phyloP scores from a whole-genome alignment of 2,888 invertebrate species.

The Boloria selene region DNA sequence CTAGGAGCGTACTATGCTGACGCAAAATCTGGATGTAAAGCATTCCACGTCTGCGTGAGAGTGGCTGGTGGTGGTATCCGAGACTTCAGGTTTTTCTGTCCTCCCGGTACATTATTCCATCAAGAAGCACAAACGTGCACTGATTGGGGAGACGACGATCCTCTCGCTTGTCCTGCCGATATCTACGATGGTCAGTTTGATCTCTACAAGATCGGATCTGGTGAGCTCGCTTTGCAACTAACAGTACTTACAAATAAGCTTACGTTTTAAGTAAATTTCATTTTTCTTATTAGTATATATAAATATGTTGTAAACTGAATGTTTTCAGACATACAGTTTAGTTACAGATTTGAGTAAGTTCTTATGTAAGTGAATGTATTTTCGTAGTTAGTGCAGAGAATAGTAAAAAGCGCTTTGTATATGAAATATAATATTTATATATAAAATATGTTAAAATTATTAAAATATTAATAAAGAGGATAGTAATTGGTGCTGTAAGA shows the following conservation, averaged over 20 bases:
- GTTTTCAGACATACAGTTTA: not conserved
- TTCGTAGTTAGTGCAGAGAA: not conserved
- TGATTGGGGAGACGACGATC: constrained; percentile 90
- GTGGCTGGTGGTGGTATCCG: constrained; percentile 90
- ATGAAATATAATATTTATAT: constrained; percentile 2
- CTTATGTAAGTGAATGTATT: constrained; percentile 5
- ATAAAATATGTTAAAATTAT: not conserved
- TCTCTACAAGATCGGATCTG: constrained; percentile 90
- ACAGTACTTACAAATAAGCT: constrained; percentile 47
- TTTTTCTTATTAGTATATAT: not conserved
- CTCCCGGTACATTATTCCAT: constrained; percentile 94
- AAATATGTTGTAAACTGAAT: not conserved
- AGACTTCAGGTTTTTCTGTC: constrained; percentile 93
- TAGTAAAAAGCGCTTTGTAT: constrained; percentile 5
- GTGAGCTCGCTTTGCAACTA: constrained; percentile 81
- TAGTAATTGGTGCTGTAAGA: constrained; percentile 7
- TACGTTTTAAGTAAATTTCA: constrained; percentile 16
- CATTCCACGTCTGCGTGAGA: constrained; percentile 94
- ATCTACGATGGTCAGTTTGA: constrained; percentile 93
- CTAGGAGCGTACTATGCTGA: constrained; percentile 95
- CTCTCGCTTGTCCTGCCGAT: constrained; percentile 91
- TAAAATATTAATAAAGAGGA: not conserved
- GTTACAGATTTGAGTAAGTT: not conserved
- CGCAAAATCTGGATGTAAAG: constrained; percentile 92
- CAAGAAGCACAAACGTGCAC: constrained; percentile 96